Evolutionary conservation across 2,113 vertebrate species (phyloP).

Genomic region (Leptocoma aspasia): DNA sequence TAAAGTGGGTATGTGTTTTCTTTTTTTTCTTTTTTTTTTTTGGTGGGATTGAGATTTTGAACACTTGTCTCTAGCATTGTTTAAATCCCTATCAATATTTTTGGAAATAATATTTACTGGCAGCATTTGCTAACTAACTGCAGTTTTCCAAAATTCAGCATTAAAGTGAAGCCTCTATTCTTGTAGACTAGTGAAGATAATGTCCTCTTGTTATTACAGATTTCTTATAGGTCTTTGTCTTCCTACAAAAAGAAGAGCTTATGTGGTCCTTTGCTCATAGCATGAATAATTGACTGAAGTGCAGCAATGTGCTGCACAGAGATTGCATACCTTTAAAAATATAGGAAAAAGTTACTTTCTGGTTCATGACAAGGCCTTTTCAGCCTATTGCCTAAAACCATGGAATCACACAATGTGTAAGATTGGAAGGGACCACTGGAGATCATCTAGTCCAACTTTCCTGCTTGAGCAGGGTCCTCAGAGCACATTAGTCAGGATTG

Average conservation of each 20-base stretch:
- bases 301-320: not conserved
- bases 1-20: not conserved
- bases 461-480: not conserved
- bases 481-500: not conserved
- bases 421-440: not conserved
- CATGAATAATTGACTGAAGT: not conserved
- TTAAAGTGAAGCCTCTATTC: not conserved
- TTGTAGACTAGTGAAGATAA: not conserved
- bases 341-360: not conserved
- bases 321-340: not conserved
- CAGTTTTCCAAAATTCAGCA: not conserved
- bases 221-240: not conserved
- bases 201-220: not conserved
- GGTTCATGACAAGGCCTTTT: not conserved
- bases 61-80: not conserved
- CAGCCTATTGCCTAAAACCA: not conserved
- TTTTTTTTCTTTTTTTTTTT: not conserved
- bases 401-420: not conserved
- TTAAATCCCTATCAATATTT: not conserved
- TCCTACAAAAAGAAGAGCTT: not conserved
- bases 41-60: not conserved
- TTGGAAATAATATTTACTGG: not conserved
- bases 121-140: not conserved
- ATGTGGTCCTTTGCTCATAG: not conserved
- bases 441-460: not conserved